Evolutionary conservation across 2,113 vertebrate genomes (phyloP).

Genomic region (Muntiacus reevesi): DNA sequence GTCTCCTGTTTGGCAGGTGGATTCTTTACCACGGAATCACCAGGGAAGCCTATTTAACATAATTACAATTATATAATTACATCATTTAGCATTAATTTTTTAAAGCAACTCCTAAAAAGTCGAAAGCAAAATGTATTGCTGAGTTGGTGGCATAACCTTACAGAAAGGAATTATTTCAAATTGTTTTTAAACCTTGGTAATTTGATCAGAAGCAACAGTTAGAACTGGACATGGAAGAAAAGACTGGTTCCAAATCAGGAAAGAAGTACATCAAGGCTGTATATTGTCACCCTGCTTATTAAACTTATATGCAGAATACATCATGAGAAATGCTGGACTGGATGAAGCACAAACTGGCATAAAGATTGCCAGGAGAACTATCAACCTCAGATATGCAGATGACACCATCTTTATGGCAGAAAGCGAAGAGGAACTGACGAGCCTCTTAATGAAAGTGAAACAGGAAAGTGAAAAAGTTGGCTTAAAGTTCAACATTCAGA

Average conservation of each 20-base stretch:
- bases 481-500: not conserved
- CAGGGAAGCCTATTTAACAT: not conserved
- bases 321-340: not conserved
- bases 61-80: conserved; percentile 4
- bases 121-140: conserved; percentile 1
- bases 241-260: not conserved
- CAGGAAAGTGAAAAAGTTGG: not conserved
- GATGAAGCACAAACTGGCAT: not conserved
- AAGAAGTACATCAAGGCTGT: not conserved
- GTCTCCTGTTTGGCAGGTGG: not conserved
- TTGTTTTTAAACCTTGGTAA: not conserved
- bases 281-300: not conserved
- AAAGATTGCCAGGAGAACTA: not conserved
- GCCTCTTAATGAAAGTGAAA: not conserved
- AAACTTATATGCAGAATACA: not conserved
- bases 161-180: not conserved
- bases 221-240: not conserved
- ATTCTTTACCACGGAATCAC: not conserved
- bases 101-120: not conserved
- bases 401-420: not conserved
- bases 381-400: not conserved
- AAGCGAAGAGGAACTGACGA: not conserved
- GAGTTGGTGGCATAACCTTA: not conserved
- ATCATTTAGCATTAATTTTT: not conserved
- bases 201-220: not conserved